Percentiles rank a stretch among this genome's conserved stretches.
These are phyloP conservation scores for Poecilia velifera DNA, from an alignment of 2,797 vertebrate genomes.

Conservation along the genomic window DNA sequence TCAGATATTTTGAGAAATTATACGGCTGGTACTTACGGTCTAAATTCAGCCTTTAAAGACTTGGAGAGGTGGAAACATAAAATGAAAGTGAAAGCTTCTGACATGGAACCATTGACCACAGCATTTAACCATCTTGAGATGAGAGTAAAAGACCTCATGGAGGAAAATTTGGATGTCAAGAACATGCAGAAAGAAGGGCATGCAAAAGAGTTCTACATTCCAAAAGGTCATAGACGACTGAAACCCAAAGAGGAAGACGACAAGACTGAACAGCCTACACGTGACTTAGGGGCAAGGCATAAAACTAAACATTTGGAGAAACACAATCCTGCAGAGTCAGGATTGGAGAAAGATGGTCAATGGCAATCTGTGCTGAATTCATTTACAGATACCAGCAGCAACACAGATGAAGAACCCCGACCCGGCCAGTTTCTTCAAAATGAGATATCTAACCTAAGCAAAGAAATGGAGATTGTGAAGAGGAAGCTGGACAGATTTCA, in stretches of 20 bases:
- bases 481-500: neutral
- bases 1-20: neutral
- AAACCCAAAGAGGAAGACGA: neutral
- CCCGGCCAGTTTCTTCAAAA: conserved; percentile 3
- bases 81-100: neutral
- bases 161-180: neutral
- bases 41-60: neutral
- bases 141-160: neutral
- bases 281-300: neutral
- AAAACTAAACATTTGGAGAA: neutral
- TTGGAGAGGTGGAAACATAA: neutral
- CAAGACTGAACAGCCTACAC: neutral
- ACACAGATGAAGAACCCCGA: neutral
- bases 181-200: neutral
- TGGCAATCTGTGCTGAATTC: neutral
- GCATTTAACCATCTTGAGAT: neutral
- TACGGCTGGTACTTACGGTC: neutral
- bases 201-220: neutral
- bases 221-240: neutral
- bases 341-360: neutral
- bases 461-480: neutral
- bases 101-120: neutral
- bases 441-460: neutral
- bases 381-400: neutral
- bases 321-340: neutral